Percentiles rank a stretch among this genome's conserved stretches.
phyloP scores from a whole-genome alignment of 2,888 invertebrate genomes.

The Drosophila neutralis region DNA sequence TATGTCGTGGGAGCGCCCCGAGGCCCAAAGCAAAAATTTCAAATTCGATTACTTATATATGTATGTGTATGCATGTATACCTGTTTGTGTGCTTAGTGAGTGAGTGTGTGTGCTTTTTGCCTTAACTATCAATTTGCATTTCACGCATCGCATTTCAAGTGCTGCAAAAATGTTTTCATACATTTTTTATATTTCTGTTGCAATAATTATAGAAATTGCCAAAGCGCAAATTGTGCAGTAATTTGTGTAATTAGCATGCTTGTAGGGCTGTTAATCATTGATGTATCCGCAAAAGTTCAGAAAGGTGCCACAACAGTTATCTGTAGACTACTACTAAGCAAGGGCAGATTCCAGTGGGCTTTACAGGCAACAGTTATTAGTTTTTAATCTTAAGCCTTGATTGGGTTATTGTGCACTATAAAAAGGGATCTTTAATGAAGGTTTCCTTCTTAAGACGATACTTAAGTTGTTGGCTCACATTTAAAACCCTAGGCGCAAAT shows the following conservation, averaged over 20 bases:
- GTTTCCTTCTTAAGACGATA: neutral
- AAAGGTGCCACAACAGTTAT: neutral
- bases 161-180: slow-evolving; percentile 43
- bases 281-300: neutral
- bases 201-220: slow-evolving; percentile 62
- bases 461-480: neutral
- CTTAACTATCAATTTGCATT: slow-evolving; percentile 47
- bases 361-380: neutral
- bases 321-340: neutral
- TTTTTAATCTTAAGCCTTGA: neutral
- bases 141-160: slow-evolving; percentile 32
- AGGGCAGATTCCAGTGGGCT: neutral
- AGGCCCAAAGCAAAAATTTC: slow-evolving; percentile 39
- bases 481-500: neutral
- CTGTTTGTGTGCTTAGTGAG: slow-evolving; percentile 10
- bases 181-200: slow-evolving; percentile 24
- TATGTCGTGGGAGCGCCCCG: slow-evolving; percentile 66
- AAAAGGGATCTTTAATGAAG: neutral
- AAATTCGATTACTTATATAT: slow-evolving; percentile 5
- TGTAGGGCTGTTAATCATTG: neutral
- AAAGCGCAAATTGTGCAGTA: neutral
- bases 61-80: neutral
- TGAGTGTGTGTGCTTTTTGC: slow-evolving; percentile 23
- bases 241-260: slow-evolving; percentile 1
- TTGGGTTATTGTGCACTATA: neutral